Conservation (phyloP, 2,888 invertebrate species). For the Oxystoma pomonae region DNA sequence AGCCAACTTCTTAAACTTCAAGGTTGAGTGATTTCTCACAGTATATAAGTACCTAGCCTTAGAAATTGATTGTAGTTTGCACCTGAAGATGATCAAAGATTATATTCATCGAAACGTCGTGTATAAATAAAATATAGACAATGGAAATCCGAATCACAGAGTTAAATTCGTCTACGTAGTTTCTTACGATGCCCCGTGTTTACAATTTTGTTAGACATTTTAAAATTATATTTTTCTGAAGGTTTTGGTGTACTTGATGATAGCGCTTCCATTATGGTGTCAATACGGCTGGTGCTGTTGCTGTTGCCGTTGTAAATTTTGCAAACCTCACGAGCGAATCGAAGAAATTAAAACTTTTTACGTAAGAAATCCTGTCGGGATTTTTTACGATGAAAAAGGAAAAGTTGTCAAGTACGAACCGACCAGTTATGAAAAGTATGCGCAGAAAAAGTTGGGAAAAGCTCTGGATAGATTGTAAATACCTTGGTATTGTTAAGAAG, state of each 20-base stretch:
- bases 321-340: conserved; percentile 54
- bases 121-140: no score
- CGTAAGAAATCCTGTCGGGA: conserved; percentile 55
- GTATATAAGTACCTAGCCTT: no score
- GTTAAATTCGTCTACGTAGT: no score
- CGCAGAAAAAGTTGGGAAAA: conserved; percentile 55
- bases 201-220: not conserved
- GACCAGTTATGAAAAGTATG: conserved; percentile 54
- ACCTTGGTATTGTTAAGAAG: no score
- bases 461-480: conserved; percentile 52
- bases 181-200: no score
- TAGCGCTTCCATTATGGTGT: conserved; percentile 53
- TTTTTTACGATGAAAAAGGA: conserved; percentile 44
- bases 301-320: conserved; percentile 54
- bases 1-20: no score
- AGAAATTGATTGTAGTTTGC: no score
- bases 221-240: conserved; percentile 30
- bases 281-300: conserved; percentile 60
- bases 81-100: no score
- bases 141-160: no score
- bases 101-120: no score
- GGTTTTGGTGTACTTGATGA: conserved; percentile 45
- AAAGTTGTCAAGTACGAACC: conserved; percentile 50
- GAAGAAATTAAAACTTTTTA: conserved; percentile 54
- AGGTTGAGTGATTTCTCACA: no score